Evolutionary conservation across 2,113 vertebrate species (phyloP), one percentile per base, ranked within the genome.

Genomic region (Tyrannus savana): DNA sequence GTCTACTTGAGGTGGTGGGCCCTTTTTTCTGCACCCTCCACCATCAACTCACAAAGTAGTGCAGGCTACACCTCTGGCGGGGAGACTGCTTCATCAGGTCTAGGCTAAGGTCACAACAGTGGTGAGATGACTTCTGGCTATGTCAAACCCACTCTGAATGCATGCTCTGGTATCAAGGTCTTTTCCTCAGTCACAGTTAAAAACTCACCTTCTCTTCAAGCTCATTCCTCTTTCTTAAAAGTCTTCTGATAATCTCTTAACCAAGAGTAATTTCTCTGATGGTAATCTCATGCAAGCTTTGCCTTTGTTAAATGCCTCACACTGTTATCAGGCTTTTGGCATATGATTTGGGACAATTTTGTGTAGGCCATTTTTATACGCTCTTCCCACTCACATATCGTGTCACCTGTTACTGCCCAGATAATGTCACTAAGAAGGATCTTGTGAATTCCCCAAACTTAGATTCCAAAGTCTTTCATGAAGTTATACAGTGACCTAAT

Each of bases 341-440:
- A 24, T 82, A 67, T 6, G 10, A 7, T 62, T 66, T 33, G 17
- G 67, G 42, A 27, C 22, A 37, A 35, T 75, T 82, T 82, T 75
- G 12, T 11, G 2, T n/a, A 42, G 44, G 10, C 9, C 19, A 21
- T 52, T 60, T 62, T 17, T 31, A 25, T 23, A n/a, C 0, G 0
- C 2, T 62, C 15, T 76, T 82, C 33, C 15, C 3, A 13, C 8
- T 75, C 14, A 19, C 7, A 4, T 56, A 9, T 7, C 0, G 3
- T 17, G 8, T 56, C n/a, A 78, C 14, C 22, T 78, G 7, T 74
- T 80, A 31, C 7, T 64, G 16, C 64, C 15, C 33, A 77, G n/a
- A 39, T 14, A 13, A n/a, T 5, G 22, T 41, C 24, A 71, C 10
- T 12, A 58, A 58, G 22, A 46, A 2, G 5, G 2, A 23, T 15